Evolutionary conservation across 2,113 vertebrate species (phyloP), one percentile per base, ranked within the genome.

Genomic region (Neotragus moschatus): DNA sequence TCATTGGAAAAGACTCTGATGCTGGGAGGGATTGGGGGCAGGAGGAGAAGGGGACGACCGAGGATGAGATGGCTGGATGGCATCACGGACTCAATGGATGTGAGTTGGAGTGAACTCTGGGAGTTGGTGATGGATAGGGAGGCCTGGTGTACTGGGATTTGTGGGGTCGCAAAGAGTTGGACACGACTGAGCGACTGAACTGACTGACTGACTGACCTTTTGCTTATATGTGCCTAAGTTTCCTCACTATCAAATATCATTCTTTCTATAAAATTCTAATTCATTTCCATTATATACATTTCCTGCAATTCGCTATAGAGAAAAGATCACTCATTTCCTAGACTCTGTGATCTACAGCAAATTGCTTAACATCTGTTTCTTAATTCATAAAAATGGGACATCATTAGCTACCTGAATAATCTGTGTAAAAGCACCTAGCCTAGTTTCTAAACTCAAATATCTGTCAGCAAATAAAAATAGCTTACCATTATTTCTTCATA

Each of bases 221-320:
- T 82, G 33, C n/a, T 2, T 19, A 9, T 30, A 4, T 10, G 23
- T 12, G 7, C 9, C 36, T 66, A 91, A 70, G 36, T 55, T 56
- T 77, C 47, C 6, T 91, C 36, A 53, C 73, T 82, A 55, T 90
- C 51, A 61, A 61, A 58, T 81, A 49, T 15, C 39, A 70, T 43
- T 70, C 30, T 84, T 97, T 30, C 33, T 56, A 93, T 36, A 60
- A 93, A 91, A 84, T 84, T 23, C 61, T 82, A 95, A 84, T 95
- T 93, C 39, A 43, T 28, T 93, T 96, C 36, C 43, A 77, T 75
- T 84, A 84, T 79, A 51, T 89, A 86, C 30, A 95, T 36, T 63
- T 88, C 70, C 33, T 84, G 36, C 58, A 77, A 53, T 43, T 28
- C 43, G 7, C n/a, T 60, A 23, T 5, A 88, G 16, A 90, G 14